Evolutionary conservation across 2,797 vertebrate genomes (phyloP), one percentile per base, ranked within the genome.

Genomic region (Acanthiza pusilla): DNA sequence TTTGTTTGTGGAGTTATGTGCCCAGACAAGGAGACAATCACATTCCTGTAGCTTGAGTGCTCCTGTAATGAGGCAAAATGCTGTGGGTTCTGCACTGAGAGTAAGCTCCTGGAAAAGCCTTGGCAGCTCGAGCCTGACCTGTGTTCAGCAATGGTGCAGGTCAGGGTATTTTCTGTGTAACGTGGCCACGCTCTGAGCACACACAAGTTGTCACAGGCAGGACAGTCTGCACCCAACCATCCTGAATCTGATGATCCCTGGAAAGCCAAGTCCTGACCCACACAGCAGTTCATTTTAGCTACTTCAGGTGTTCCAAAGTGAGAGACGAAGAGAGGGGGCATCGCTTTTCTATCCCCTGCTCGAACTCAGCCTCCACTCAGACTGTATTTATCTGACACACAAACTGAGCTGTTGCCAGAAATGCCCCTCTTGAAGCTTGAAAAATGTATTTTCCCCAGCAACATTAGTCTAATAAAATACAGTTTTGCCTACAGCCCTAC

Each of bases 1-100:
- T 65, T 85, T 67, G 51, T 78, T 62, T 5, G 1, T 30, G 76
- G 72, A 94, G 85, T 80, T 88, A 26, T 7, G 8, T 3, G 30
- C 47, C 86, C 89, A 92, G 87, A 78, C 48, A 81, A 73, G 94
- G 90, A 88, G 88, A 72, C 86, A 92, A 76, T 58, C 67, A n/a
- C 74, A 68, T 79, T 67, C 38, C 77, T 93, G 80, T 61, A 82
- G 92, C 79, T 19, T 14, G 50, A 93, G 65, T 42, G 36, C 25
- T 72, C 42, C 75, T 87, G 81, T 32, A 77, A 83, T 66, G 86
- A 89, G 51, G 53, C 57, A 91, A 18, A 47, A 77, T 42, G 61
- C 66, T 77, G 67, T 45, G 71, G 53, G 5, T 36, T 82, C 40
- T 72, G 78, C 87, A 75, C n/a, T 48, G 75, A 68, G 84, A 61